A percentile compares a stretch with the other conserved stretches of the same genome.
Evolutionary conservation across 2,888 invertebrate genomes (phyloP).

Genomic region (Sesia apiformis): DNA sequence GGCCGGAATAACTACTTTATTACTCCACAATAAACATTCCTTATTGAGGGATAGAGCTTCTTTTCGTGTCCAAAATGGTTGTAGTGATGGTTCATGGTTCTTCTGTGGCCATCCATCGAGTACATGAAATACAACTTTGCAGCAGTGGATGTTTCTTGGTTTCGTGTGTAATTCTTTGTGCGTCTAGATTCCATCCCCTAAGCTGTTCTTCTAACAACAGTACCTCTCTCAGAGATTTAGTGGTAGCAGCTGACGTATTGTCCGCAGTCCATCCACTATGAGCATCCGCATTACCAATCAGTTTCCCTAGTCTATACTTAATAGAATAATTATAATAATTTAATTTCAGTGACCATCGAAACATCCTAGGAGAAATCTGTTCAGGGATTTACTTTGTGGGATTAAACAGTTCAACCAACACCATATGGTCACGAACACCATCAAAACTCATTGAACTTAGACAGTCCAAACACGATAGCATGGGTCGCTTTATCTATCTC

Average conservation of each 20-base stretch:
- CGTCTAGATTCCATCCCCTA: conserved; percentile 4
- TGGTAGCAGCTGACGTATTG: not conserved
- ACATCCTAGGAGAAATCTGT: conserved; percentile 11
- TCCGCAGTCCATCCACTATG: too few relatives aligned
- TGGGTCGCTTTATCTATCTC: conserved; percentile 13
- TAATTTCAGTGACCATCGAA: conserved; percentile 13
- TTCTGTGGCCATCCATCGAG: conserved; percentile 13
- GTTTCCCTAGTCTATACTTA: conserved; percentile 12
- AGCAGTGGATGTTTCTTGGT: conserved; percentile 5
- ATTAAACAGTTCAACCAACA: conserved; percentile 10
- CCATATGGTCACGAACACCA: conserved; percentile 11
- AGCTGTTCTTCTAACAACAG: conserved; percentile 10
- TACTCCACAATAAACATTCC: too few relatives aligned
- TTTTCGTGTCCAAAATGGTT: conserved; percentile 5
- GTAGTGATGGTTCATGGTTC: conserved; percentile 5
- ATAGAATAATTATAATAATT: conserved; percentile 12
- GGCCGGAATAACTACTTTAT: too few relatives aligned
- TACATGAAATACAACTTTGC: conserved; percentile 7
- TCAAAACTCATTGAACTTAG: too few relatives aligned
- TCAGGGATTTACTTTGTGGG: conserved; percentile 10
- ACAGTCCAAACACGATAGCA: conserved; percentile 13
- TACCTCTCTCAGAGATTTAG: conserved; percentile 6
- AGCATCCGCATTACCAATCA: conserved; percentile 16
- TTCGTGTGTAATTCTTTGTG: conserved; percentile 4
- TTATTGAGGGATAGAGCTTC: too few relatives aligned